phyloP scores from a whole-genome alignment of 2,797 vertebrate genomes.

The Pangasius larnaudii region DNA sequence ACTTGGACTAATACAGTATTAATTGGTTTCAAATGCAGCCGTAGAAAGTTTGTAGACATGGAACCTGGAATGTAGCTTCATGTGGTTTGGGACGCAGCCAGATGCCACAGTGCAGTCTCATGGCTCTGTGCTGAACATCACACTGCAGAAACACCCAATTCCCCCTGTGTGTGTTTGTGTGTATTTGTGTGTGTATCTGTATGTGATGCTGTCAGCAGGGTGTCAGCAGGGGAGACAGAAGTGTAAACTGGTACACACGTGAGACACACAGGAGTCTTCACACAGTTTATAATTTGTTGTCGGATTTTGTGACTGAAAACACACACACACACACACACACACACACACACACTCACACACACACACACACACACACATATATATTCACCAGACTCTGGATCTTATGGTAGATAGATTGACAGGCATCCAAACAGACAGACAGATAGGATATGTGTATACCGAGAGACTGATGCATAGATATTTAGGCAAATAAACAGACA shows the following conservation, averaged over 20 bases:
- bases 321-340: not conserved
- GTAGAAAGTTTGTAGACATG: not conserved
- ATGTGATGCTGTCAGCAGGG: conserved; percentile 5
- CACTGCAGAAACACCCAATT: not conserved
- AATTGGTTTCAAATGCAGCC: not conserved
- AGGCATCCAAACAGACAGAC: not conserved
- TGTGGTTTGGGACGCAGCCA: not conserved
- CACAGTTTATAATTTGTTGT: conserved; percentile 14
- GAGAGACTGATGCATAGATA: not conserved
- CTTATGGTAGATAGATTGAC: not conserved
- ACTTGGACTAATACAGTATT: not conserved
- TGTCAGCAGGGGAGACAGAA: conserved; percentile 4
- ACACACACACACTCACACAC: not conserved
- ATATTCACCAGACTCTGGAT: not conserved
- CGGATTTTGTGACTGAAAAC: not conserved
- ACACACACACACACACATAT: not conserved
- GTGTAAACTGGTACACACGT: conserved; percentile 36
- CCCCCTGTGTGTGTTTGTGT: conserved; percentile 2
- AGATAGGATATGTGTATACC: not conserved
- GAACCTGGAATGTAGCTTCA: not conserved
- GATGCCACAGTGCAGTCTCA: not conserved
- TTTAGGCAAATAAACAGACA: not conserved
- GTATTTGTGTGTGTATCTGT: not conserved
- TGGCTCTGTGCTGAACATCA: not conserved
- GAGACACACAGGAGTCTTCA: conserved; percentile 9